Base-by-base conservation (phyloP, 2,888 invertebrate species). In the Melikaiella ostensackeni region DNA sequence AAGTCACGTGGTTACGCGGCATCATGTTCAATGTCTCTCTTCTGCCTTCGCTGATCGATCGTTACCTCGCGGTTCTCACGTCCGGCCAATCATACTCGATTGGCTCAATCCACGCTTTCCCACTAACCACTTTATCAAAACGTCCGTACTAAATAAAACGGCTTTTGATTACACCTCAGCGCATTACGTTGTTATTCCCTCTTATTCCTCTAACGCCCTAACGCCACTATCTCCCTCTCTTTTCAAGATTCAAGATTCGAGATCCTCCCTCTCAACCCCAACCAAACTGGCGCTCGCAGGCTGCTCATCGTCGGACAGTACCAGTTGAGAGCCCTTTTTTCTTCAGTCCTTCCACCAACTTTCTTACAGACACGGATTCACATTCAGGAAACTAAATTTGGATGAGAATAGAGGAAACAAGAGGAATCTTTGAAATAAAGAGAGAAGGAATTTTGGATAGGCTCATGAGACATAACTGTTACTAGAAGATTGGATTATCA, bases 91-190 rank as follows among this genome's bases (percentile, higher is more conserved):
- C 90, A 90, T 86, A 85, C 87, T 85, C 88, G 88, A 88, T 87
- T 89, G 89, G 88, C 82, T 86, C 89, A 88, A 90, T 90, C 88
- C 88, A 87, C 89, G 88, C 87, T 87, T 88, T 89, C 88, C 85
- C 89, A 87, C 88, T 90, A 91, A 90, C 90, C 90, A 91, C 91
- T 91, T 90, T 89, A 90, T 91, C 89, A 87, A 86, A 87, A 85
- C 85, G 85, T 84, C 80, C 85, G 85, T 85, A 86, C 86, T 87
- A 89, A 89, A 90, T 88, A 87, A 90, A 90, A 88, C 84, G 84
- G 86, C 89, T 86, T 88, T 88, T 88, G 88, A 89, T 89, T 90
- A 89, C 85, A 88, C 86, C 82, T 84, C 84, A 80, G 78, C 61
- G 79, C 86, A 84, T 84, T 84, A 85, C 79, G 83, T 85, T 84